Percentiles rank a stretch among this genome's conserved stretches.
Conservation (phyloP, 2,797 vertebrate species). For the Siniperca scherzeri region DNA sequence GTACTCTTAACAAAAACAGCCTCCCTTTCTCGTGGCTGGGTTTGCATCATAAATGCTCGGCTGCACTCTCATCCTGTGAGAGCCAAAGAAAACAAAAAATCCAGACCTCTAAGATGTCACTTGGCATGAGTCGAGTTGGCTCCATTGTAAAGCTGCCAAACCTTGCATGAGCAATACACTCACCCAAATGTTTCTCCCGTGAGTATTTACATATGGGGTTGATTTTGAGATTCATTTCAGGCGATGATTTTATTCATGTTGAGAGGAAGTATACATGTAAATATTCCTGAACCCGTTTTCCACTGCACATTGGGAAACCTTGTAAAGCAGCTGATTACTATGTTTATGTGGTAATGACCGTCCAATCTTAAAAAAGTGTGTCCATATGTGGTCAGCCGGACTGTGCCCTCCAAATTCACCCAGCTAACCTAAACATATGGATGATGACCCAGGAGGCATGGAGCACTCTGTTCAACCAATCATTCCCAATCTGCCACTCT, state of each 20-base stretch:
- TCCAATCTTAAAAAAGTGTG: constrained; percentile 45
- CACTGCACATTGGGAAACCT: constrained; percentile 18
- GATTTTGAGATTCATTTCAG: constrained; percentile 56
- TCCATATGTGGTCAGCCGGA: constrained; percentile 62
- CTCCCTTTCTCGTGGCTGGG: constrained; percentile 49
- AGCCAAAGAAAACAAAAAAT: constrained; percentile 69
- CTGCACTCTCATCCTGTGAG: constrained; percentile 63
- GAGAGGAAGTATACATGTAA: constrained; percentile 45
- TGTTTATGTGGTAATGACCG: constrained; percentile 57
- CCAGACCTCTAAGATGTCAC: constrained; percentile 65
- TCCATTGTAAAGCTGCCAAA: constrained; percentile 62
- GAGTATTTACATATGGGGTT: constrained; percentile 63
- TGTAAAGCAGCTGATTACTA: constrained; percentile 41
- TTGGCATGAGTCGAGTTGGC: constrained; percentile 51
- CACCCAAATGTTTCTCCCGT: constrained; percentile 43
- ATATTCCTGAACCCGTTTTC: constrained; percentile 30
- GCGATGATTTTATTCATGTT: constrained; percentile 40
- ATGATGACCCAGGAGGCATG: constrained; percentile 70
- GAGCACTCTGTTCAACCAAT: constrained; percentile 68
- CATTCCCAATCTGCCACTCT: constrained; percentile 75
- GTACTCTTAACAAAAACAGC: constrained; percentile 67
- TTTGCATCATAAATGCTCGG: constrained; percentile 64
- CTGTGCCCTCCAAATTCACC: constrained; percentile 44
- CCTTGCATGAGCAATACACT: constrained; percentile 44
- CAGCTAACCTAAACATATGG: constrained; percentile 78